A percentile compares a stretch with the other conserved stretches of the same genome.
Conservation (phyloP, 92 coral and sea anemone species). For the Virgularia gustaviana region DNA sequence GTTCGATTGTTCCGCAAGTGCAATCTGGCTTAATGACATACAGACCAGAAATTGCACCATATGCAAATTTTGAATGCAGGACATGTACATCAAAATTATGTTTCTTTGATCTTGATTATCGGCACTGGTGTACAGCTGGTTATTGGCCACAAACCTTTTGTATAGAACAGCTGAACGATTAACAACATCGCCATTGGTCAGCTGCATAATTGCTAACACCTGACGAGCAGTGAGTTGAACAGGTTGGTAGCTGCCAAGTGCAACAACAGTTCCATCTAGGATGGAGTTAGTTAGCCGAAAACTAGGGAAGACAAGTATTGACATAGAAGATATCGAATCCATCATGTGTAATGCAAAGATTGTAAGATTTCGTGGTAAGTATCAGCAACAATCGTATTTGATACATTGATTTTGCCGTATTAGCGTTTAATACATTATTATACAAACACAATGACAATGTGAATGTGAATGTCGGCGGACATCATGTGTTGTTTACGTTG, state of each 20-base stretch:
- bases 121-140: background rate
- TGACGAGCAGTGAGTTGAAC: too few species aligned
- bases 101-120: too few species aligned
- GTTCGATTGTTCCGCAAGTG: conserved; percentile 6
- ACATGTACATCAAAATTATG: conserved; percentile 7
- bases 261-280: too few species aligned
- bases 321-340: background rate
- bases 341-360: conserved; percentile 1
- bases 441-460: too few species aligned
- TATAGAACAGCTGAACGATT: background rate
- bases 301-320: background rate
- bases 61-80: background rate
- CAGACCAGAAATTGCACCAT: conserved; percentile 22
- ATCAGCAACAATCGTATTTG: too few species aligned
- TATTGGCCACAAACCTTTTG: background rate
- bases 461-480: too few species aligned
- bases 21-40: conserved; percentile 28
- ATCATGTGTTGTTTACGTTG: too few species aligned
- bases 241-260: too few species aligned
- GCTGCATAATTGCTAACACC: background rate
- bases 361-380: conserved; percentile 5
- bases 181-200: background rate
- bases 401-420: too few species aligned
- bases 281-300: too few species aligned
- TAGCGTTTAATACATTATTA: too few species aligned